Evolutionary conservation across 1,140 invertebrate genomes (phyloP), one percentile per base, ranked within the genome.

Genomic region (Temnothorax longispinosus): DNA sequence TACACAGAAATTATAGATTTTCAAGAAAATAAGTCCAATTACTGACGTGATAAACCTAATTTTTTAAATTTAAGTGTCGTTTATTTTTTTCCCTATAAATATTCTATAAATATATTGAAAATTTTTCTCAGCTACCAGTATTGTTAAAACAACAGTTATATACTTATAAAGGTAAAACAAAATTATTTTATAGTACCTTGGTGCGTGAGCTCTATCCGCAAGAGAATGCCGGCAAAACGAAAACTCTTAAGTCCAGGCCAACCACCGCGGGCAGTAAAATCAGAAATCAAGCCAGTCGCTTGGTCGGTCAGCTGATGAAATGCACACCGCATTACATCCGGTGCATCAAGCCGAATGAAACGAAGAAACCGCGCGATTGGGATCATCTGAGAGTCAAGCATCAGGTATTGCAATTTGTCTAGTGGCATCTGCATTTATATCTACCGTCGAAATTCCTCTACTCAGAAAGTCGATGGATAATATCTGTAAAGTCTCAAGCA

Each of bases 271-370:
- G 97, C 54, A 97, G 94, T 81, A 98, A 98, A 95, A 98, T 98
- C 88, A 96, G 97, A 93, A 97, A 95, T 58, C 97, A 98, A 93
- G 97, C 97, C 11, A 97, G 97, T 92, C 95, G 96, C 71, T 95
- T 98, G n/a, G 97, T 98, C 2, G 96, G 96, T 15, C 97, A 97
- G 81, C 92, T 98, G 87, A 97, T 97, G 96, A 96, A 96, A 87
- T 97, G 97, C 91, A 97, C 97, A 6, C 97, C 97, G 38, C 97
- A 97, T 96, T 97, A 97, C 88, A 96, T 98, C 56, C 93, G 97
- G 50, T 98, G 97, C 92, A 97, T 98, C 82, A 98, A 98, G 93
- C 97, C 97, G 3, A 98, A 98, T 92, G 97, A 98, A 92, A 97
- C 96, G 10, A 98, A 98, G 93, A 96, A 96, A 93, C 95, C 97